Percentiles rank a stretch among this genome's conserved stretches.
Evolutionary conservation across 2,888 invertebrate genomes (phyloP).

Genomic region (Erynnis tages): DNA sequence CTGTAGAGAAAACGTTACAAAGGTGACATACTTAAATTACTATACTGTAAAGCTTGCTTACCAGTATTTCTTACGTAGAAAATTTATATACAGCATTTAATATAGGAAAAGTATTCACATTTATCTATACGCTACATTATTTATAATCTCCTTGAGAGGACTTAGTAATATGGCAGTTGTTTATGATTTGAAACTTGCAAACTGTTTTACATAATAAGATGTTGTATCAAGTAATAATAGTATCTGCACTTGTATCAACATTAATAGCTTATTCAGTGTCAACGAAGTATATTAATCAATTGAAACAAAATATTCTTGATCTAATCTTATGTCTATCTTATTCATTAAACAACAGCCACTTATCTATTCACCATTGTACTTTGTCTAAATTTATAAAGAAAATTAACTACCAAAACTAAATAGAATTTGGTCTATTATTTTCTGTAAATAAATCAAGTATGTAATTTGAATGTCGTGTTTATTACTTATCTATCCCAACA

Average conservation of each 20-base stretch:
- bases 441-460: conserved; percentile 81
- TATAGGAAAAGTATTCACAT: conserved; percentile 25
- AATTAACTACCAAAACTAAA: conserved; percentile 63
- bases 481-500: conserved; percentile 37
- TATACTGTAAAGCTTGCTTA: conserved; percentile 28
- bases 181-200: conserved; percentile 59
- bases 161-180: conserved; percentile 40
- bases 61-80: conserved; percentile 27
- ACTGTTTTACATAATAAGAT: conserved; percentile 53
- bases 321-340: conserved; percentile 30
- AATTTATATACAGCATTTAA: conserved; percentile 25
- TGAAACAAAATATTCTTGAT: conserved; percentile 53
- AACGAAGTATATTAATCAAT: conserved; percentile 46
- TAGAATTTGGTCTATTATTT: conserved; percentile 76
- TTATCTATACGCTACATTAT: conserved; percentile 25
- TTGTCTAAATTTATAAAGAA: conserved; percentile 64
- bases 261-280: conserved; percentile 62
- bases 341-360: conserved; percentile 10
- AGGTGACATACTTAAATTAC: conserved; percentile 1
- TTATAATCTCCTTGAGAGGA: conserved; percentile 43
- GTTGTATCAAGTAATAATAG: conserved; percentile 61
- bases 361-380: conserved; percentile 56
- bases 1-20: conserved; percentile 18
- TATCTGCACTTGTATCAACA: conserved; percentile 64
- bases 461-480: conserved; percentile 62